Evolutionary conservation across 1,140 invertebrate species (phyloP).

Genomic region (Agrypnia vestita): DNA sequence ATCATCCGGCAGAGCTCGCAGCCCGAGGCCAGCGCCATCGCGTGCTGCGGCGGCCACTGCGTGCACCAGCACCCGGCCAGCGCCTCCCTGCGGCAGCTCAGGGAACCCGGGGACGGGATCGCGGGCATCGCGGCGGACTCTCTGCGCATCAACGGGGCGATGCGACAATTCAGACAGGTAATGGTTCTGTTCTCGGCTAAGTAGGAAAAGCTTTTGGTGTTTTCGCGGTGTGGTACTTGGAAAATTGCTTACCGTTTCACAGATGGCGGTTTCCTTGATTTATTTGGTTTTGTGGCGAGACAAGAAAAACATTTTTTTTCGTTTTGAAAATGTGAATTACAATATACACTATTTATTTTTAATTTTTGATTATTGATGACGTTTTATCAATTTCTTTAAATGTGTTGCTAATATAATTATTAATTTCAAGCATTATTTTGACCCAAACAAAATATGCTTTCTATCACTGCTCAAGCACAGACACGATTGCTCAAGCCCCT

Average conservation of each 20-base stretch:
- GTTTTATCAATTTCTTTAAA: no score
- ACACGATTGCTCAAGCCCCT: no score
- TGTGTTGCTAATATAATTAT: no score
- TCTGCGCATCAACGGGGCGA: constrained; percentile 95
- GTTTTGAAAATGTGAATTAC: background rate
- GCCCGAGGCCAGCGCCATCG: constrained; percentile 83
- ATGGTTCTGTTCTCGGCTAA: constrained; percentile 60
- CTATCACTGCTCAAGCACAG: no score
- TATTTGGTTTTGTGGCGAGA: background rate
- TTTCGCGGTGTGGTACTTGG: constrained; percentile 25
- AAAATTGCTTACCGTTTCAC: background rate
- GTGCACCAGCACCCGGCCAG: constrained; percentile 77
- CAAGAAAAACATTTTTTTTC: background rate
- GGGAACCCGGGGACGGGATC: constrained; percentile 88
- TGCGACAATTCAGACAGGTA: constrained; percentile 97
- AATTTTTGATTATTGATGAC: no score
- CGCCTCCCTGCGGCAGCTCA: constrained; percentile 87
- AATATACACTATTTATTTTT: no score
- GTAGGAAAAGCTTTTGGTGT: constrained; percentile 56
- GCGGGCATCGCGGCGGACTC: constrained; percentile 98
- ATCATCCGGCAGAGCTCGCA: constrained; percentile 94
- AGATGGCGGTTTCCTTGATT: constrained; percentile 34
- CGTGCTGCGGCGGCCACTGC: constrained; percentile 78
- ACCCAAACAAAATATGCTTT: no score
- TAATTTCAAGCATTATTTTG: no score